phyloP scores from a whole-genome alignment of 1,140 invertebrate genomes.

The Dendrolimus kikuchii region DNA sequence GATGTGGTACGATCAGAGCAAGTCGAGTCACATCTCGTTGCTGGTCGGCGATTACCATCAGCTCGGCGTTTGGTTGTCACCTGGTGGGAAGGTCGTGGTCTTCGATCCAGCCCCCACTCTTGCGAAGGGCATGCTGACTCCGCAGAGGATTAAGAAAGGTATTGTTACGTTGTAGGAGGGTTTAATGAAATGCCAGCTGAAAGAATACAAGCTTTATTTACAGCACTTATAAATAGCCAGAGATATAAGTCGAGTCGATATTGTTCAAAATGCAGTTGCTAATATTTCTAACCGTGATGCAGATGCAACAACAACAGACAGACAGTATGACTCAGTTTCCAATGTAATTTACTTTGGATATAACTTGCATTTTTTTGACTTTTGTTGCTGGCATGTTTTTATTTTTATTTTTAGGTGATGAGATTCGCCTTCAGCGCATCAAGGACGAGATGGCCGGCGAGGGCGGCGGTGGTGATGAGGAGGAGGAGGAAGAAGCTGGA shows the following conservation, averaged over 20 bases:
- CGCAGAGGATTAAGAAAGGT: constrained; percentile 50
- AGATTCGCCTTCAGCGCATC: constrained; percentile 46
- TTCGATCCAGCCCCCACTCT: constrained; percentile 52
- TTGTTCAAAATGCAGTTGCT: too few relatives aligned
- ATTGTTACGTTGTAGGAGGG: too few relatives aligned
- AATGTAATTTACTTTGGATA: too few relatives aligned
- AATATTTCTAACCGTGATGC: too few relatives aligned
- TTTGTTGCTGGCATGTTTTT: background rate
- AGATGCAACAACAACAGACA: too few relatives aligned
- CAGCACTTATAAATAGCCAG: too few relatives aligned
- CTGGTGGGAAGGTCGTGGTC: constrained; percentile 51
- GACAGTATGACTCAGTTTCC: too few relatives aligned
- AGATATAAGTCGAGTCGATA: too few relatives aligned
- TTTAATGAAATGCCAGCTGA: too few relatives aligned
- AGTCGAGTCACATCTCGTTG: constrained; percentile 28
- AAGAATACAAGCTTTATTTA: too few relatives aligned
- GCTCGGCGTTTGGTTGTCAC: constrained; percentile 49
- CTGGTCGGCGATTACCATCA: constrained; percentile 58
- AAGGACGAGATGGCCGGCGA: constrained; percentile 56
- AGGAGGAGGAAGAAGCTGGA: constrained; percentile 42
- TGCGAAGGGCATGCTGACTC: constrained; percentile 34
- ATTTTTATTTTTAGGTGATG: constrained; percentile 35
- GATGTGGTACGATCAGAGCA: constrained; percentile 45
- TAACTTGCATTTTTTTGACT: too few relatives aligned
- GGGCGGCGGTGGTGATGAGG: constrained; percentile 35